phyloP scores from a whole-genome alignment of 2,113 vertebrate species.

The Poeciliopsis prolifica region DNA sequence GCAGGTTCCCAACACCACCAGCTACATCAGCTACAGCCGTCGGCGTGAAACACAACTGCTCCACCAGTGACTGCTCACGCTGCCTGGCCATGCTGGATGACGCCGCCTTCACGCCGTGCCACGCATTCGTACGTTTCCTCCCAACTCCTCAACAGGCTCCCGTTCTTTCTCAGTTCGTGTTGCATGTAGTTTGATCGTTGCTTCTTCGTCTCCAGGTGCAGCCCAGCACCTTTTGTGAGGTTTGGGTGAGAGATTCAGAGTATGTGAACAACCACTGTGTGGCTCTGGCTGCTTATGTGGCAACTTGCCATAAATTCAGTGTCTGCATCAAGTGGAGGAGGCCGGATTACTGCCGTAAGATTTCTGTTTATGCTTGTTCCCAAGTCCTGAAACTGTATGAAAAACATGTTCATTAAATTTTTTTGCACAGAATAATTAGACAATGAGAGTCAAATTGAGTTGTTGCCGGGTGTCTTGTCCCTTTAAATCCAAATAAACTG shows the following conservation, averaged over 20 bases:
- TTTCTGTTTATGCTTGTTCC: not conserved
- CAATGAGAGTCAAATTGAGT: too few relatives aligned
- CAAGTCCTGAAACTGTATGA: not conserved
- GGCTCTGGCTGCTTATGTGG: slow-evolving; percentile 90
- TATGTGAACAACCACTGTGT: slow-evolving; percentile 90
- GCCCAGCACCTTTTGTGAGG: slow-evolving; percentile 89
- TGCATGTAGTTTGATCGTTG: not conserved
- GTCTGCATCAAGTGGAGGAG: slow-evolving; percentile 95
- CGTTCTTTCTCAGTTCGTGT: not conserved
- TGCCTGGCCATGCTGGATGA: slow-evolving; percentile 90
- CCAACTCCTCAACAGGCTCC: not conserved
- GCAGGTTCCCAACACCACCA: slow-evolving; percentile 91
- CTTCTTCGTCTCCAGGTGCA: slow-evolving; percentile 80
- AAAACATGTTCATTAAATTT: too few relatives aligned
- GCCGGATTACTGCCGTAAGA: slow-evolving; percentile 92
- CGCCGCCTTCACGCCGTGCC: slow-evolving; percentile 86
- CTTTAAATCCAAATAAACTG: too few relatives aligned
- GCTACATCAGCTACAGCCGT: slow-evolving; percentile 87
- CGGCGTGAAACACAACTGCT: slow-evolving; percentile 89
- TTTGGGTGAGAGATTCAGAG: slow-evolving; percentile 90
- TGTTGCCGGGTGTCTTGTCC: too few relatives aligned
- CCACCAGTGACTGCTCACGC: slow-evolving; percentile 89
- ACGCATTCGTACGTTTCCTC: slow-evolving; percentile 85
- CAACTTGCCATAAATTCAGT: slow-evolving; percentile 96
- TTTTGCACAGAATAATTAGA: too few relatives aligned